Conservation (phyloP, 1,140 invertebrate species). For the Leptopilina clavipes region DNA sequence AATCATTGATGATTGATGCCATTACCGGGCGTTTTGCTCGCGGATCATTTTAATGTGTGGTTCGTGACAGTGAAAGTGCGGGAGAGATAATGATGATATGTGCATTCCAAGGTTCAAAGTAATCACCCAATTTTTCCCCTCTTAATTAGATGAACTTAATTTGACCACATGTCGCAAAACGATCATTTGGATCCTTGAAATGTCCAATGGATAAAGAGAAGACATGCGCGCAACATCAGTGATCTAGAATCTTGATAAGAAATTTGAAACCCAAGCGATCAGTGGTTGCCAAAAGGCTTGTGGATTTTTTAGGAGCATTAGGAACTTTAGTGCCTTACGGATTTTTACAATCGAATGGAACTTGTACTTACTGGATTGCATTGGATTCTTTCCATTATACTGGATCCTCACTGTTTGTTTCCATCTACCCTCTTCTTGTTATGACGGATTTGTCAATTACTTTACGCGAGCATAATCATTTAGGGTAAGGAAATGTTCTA, state of each 20-base stretch:
- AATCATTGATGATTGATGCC: not conserved
- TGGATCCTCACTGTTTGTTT: no score
- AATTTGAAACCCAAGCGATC: conserved; percentile 10
- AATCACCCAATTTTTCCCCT: not conserved
- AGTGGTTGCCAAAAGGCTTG: conserved; percentile 2
- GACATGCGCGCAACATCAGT: not conserved
- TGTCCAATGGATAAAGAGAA: not conserved
- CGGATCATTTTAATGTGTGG: conserved; percentile 28
- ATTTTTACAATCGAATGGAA: not conserved
- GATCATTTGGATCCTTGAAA: not conserved
- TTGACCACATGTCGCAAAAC: not conserved
- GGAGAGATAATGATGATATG: conserved; percentile 39
- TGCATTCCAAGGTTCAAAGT: not conserved
- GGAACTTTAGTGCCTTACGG: conserved; percentile 9
- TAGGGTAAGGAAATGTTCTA: not conserved
- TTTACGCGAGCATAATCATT: not conserved
- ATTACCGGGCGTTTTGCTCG: not conserved
- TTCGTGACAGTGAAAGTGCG: conserved; percentile 32
- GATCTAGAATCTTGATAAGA: conserved; percentile 17
- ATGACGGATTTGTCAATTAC: not conserved
- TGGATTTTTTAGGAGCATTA: not conserved
- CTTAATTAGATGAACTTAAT: not conserved
- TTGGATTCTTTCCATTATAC: no score
- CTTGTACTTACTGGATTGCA: not conserved
- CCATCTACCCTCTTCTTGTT: no score